A percentile compares a stretch with the other conserved stretches of the same genome.
These are phyloP conservation scores for Pachyramphus minor DNA, from an alignment of 2,113 vertebrate species.

Conservation along the genomic window DNA sequence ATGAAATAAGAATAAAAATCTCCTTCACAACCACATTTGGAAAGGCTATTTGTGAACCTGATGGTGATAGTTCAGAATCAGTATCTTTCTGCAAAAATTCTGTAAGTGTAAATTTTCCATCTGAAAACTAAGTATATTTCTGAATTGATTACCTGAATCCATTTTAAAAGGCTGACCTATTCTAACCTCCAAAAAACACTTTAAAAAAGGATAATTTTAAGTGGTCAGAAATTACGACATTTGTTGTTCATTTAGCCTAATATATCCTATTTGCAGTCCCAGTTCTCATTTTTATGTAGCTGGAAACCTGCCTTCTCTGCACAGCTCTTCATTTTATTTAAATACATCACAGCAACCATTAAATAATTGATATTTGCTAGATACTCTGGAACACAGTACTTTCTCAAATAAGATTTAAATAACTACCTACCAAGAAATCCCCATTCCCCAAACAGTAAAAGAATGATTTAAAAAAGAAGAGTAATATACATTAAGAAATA, in stretches of 20 bases:
- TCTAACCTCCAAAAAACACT: background rate
- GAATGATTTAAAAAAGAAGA: background rate
- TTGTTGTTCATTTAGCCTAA: background rate
- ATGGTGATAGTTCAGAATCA: background rate
- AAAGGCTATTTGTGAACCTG: background rate
- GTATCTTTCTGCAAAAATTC: background rate
- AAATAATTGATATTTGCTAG: background rate
- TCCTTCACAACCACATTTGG: background rate
- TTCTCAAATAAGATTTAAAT: background rate
- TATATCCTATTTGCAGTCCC: background rate
- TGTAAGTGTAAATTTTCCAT: background rate
- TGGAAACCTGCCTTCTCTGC: background rate
- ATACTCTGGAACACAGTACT: background rate
- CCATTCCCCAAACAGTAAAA: background rate
- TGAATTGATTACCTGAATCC: background rate
- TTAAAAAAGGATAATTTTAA: background rate
- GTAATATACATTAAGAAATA: background rate
- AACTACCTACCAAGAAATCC: background rate
- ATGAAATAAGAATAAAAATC: background rate
- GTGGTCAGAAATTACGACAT: background rate
- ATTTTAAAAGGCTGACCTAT: background rate
- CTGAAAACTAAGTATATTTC: background rate
- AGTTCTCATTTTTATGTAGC: background rate
- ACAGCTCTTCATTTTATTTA: background rate
- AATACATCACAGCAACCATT: background rate